Conservation (phyloP, 2,797 vertebrate genomes). For the Sebastolobus altivelis region DNA sequence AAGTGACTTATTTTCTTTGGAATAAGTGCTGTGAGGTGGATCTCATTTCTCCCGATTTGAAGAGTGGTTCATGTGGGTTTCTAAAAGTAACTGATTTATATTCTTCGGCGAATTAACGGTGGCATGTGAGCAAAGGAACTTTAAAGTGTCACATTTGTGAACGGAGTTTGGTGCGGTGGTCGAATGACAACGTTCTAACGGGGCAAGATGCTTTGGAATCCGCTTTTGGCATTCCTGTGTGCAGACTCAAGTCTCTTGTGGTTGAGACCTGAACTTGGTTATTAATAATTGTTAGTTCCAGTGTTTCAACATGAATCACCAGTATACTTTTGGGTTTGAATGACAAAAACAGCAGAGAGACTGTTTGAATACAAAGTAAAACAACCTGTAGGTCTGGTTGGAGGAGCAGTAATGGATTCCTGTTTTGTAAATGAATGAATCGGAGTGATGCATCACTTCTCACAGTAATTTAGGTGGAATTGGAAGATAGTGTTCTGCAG, state of each 20-base stretch:
- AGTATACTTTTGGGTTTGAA: not conserved
- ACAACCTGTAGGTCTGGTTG: constrained; percentile 15
- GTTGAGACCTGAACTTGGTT: not conserved
- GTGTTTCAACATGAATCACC: not conserved
- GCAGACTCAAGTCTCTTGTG: constrained; percentile 5
- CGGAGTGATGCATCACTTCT: constrained; percentile 5
- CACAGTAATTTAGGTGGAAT: constrained; percentile 9
- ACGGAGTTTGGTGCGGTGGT: not conserved
- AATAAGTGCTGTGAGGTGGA: not conserved
- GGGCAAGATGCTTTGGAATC: not conserved
- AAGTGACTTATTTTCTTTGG: not conserved
- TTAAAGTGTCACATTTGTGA: not conserved
- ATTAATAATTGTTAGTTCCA: not conserved
- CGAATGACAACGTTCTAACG: too few relatives aligned
- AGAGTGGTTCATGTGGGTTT: not conserved
- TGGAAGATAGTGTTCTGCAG: constrained; percentile 11
- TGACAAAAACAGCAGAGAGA: not conserved
- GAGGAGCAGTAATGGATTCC: not conserved
- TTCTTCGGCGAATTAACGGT: accelerated
- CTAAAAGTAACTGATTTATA: accelerated
- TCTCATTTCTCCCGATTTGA: not conserved
- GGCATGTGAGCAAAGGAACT: accelerated
- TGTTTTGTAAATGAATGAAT: not conserved
- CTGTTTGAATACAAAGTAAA: not conserved
- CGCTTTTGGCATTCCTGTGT: not conserved